These are phyloP conservation scores for Vultur gryphus DNA, from an alignment of 2,797 vertebrate species.

Conservation along the genomic window DNA sequence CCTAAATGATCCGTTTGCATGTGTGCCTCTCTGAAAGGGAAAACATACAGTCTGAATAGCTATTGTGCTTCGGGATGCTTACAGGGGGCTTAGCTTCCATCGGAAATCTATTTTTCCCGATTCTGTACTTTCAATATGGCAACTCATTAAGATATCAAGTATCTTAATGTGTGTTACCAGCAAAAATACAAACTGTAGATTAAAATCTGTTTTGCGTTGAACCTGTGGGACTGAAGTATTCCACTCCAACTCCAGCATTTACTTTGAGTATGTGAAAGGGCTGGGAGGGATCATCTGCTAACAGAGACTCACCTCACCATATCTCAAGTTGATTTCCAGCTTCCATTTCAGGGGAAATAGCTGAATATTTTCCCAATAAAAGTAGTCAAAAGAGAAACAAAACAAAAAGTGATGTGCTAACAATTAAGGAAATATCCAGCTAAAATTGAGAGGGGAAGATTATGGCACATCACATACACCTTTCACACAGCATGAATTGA, in stretches of 20 bases:
- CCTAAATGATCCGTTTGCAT: not conserved
- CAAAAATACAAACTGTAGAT: conserved; percentile 25
- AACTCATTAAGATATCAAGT: conserved; percentile 42
- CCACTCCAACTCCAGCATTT: not conserved
- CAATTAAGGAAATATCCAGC: not conserved
- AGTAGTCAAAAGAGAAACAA: not conserved
- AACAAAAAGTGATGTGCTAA: not conserved
- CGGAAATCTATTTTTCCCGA: conserved; percentile 32
- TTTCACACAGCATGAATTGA: not conserved
- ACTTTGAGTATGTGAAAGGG: not conserved
- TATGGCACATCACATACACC: not conserved
- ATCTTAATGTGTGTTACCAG: conserved; percentile 29
- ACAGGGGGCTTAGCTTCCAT: not conserved
- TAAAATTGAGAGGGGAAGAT: not conserved
- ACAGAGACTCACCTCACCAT: not conserved
- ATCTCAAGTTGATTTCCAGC: not conserved
- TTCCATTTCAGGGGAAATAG: not conserved
- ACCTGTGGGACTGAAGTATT: conserved; percentile 8
- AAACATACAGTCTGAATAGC: not conserved
- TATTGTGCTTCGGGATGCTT: not conserved
- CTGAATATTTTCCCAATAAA: not conserved
- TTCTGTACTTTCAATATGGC: conserved; percentile 8
- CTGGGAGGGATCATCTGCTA: not conserved
- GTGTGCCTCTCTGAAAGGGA: conserved; percentile 4
- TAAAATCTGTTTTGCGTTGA: conserved; percentile 30